Evolutionary conservation across 2,113 vertebrate genomes (phyloP).

Genomic region (Syngnathus scovelli): DNA sequence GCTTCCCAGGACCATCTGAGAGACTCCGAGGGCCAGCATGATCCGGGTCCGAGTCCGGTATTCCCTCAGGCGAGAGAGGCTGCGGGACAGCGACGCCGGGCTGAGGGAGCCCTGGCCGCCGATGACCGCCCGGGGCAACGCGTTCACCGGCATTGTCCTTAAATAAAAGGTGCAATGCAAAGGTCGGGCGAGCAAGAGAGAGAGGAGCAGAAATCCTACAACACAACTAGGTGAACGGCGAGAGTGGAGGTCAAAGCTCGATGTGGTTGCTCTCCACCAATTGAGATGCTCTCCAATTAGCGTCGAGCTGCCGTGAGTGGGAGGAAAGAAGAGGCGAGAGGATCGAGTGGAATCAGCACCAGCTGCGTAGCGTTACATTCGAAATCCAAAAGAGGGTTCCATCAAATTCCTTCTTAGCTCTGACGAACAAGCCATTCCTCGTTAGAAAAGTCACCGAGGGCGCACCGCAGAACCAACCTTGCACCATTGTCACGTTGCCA

Average conservation of each 20-base stretch:
- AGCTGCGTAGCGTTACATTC: slow-evolving; percentile 18
- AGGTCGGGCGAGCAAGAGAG: neutral
- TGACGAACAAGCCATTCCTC: slow-evolving; percentile 36
- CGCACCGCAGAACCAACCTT: slow-evolving; percentile 1
- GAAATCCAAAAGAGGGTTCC: neutral
- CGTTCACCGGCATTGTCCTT: slow-evolving; percentile 68
- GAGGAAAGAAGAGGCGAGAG: slow-evolving; percentile 35
- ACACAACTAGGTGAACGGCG: slow-evolving; percentile 5
- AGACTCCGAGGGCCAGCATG: slow-evolving; percentile 88
- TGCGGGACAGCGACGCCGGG: slow-evolving; percentile 83
- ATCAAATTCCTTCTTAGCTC: slow-evolving; percentile 8
- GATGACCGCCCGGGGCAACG: slow-evolving; percentile 65
- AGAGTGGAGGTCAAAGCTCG: slow-evolving; percentile 32
- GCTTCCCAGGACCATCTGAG: slow-evolving; percentile 93
- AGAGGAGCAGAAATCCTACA: neutral
- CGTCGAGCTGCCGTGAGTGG: slow-evolving; percentile 31
- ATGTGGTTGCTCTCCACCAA: slow-evolving; percentile 36
- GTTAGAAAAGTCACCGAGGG: slow-evolving; percentile 25
- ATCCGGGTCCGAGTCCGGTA: slow-evolving; percentile 84
- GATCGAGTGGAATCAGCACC: slow-evolving; percentile 5
- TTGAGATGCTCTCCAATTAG: slow-evolving; percentile 46
- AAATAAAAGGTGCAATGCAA: slow-evolving; percentile 9
- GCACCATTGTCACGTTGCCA: slow-evolving; percentile 51
- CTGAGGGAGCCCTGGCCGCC: slow-evolving; percentile 73
- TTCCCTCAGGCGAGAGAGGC: slow-evolving; percentile 83